Evolutionary conservation across 1,140 invertebrate species (phyloP), one percentile per base, ranked within the genome.

Genomic region (Tetraneura akinire): DNA sequence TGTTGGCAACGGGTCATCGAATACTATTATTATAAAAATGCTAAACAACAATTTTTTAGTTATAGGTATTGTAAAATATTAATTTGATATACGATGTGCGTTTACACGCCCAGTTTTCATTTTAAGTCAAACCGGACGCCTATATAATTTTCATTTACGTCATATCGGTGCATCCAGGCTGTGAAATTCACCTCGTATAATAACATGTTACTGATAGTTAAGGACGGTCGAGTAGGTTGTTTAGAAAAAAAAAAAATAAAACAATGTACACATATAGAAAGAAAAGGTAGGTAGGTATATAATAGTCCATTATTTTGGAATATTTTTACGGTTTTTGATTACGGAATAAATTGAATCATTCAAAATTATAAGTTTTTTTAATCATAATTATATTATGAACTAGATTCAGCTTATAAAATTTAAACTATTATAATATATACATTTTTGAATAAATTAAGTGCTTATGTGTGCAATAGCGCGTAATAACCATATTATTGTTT

Each of bases 181-280:
- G 51, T 14, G 71, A 55, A 74, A 55, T 55, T 37, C 3, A 3
- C 11, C 11, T 21, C 32, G 11, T 42, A 23, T 74, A 74, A 74
- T 74, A 74, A 74, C 8, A 74, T 14, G 71, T 74, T 74, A 23
- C 32, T 4, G n/a, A 23, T 74, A 74, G 71, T 55, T 37, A 37
- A 18, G 51, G n/a, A 74, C 51, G 71, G 71, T 74, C 29, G 71
- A 74, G 71, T 21, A 74, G 51, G 37, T 74, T 26, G 5, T 60
- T 18, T 1, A 18, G 2, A 26, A 29, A 49, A 73, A 66, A 66
- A 42, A 42, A 70, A 51, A 71, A 71, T 26, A 51, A 53, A 29
- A 49, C 18, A 73, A 51, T 29, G 49, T 16, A 4, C 26, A 14
- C 13, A 18, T 45, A 3, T 11, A 18, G 8, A 4, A 37, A 10